A percentile compares a stretch with the other conserved stretches of the same genome.
These are phyloP conservation scores for Micronycteris hirsuta DNA, from an alignment of 2,113 vertebrate genomes.

Conservation along the genomic window DNA sequence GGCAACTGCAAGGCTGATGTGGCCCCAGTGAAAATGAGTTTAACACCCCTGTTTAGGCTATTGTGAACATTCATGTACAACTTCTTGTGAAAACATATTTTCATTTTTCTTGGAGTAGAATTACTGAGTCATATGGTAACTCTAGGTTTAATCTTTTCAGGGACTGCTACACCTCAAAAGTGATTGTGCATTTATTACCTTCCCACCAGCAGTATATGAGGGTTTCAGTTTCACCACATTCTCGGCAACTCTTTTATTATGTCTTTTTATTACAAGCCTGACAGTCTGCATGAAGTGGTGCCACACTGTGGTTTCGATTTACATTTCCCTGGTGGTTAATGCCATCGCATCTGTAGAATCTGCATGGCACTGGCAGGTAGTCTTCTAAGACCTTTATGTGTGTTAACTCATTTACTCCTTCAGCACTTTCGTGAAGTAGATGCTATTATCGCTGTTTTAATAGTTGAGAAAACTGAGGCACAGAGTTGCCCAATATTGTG, in stretches of 20 bases:
- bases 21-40: too few relatives aligned
- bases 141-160: background rate
- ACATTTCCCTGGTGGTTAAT: background rate
- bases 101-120: background rate
- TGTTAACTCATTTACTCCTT: background rate
- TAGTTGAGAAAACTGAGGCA: background rate
- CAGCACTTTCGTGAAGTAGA: background rate
- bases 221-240: background rate
- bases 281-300: background rate
- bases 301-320: background rate
- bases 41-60: background rate
- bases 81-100: background rate
- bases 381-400: background rate
- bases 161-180: background rate
- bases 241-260: background rate
- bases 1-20: too few relatives aligned
- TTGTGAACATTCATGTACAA: background rate
- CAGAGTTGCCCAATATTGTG: background rate
- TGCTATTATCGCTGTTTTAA: background rate
- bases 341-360: background rate
- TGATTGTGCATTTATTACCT: background rate
- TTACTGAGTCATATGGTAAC: background rate
- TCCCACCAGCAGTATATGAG: background rate
- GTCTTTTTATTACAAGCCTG: background rate
- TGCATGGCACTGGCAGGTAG: background rate